Evolutionary conservation across 2,888 invertebrate species (phyloP), one percentile per base, ranked within the genome.

Genomic region (Lordiphosa andalusiaca): DNA sequence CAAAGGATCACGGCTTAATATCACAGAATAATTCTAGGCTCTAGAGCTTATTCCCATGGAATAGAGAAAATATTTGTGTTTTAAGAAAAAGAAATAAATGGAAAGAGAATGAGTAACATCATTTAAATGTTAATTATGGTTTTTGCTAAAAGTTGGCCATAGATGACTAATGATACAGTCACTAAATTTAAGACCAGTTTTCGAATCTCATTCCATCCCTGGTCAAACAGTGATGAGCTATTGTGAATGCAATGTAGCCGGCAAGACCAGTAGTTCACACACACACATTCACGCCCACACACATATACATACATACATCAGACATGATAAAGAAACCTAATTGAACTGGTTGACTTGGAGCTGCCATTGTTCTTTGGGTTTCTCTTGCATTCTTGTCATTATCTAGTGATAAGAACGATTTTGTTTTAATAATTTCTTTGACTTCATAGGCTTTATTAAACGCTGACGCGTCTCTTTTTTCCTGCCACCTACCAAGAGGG

Each of bases 201-300:
- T 9, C 10, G 10, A 10, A 7, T 10, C 4, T 30, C 9, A 30
- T 10, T 30, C 53, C 65, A 65, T n/a, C 61, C 61, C 69, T 69
- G 53, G 65, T 58, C 30, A 30, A 30, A 9, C 9, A 10, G 10
- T 30, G 30, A 30, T 30, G 30, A 21, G 21, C 19, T 52, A 52
- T 57, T 38, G 35, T 12, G 41, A 53, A 48, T 47, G 19, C 47
- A 48, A 35, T 53, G 37, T 47, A 64, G 61, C 78, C 73, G 76
- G 76, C 80, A 75, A 76, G 69, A 73, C 71, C 54, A 47, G 53
- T 46, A 50, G 30, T 39, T 40, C 13, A 52, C 49, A 49, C 40
- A 44, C 52, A 13, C 53, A 30, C 46, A 25, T 16, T n/a, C 25
- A 10, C 35, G 23, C 38, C 39, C 41, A 35, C 7, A 49, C n/a